Percentiles rank a stretch among this genome's conserved stretches.
Evolutionary conservation across 2,888 invertebrate species (phyloP).

Genomic region (Dinocampus coccinellae): DNA sequence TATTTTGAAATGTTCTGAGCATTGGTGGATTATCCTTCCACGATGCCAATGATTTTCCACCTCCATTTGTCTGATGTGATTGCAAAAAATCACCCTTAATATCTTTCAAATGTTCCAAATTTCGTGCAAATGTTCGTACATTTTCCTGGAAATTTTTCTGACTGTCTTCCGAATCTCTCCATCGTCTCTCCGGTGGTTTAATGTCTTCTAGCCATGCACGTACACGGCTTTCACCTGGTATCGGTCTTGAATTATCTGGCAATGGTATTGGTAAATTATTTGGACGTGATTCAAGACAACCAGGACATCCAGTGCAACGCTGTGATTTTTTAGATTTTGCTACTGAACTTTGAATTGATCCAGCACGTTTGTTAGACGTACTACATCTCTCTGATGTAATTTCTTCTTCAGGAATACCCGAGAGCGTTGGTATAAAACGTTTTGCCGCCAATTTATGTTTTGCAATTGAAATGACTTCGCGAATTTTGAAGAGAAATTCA

Average conservation of each 20-base stretch:
- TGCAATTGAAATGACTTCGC: slow-evolving; percentile 91
- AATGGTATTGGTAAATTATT: slow-evolving; percentile 46
- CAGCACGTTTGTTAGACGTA: slow-evolving; percentile 48
- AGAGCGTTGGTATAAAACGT: slow-evolving; percentile 82
- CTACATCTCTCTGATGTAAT: slow-evolving; percentile 61
- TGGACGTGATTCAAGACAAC: slow-evolving; percentile 70
- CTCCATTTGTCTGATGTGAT: slow-evolving; percentile 28
- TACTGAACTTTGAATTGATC: slow-evolving; percentile 50
- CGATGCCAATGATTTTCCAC: slow-evolving; percentile 40
- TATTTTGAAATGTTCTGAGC: slow-evolving; percentile 55
- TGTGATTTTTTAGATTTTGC: slow-evolving; percentile 68
- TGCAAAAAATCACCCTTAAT: slow-evolving; percentile 50
- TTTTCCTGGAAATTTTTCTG: slow-evolving; percentile 51
- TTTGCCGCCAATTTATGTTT: slow-evolving; percentile 89
- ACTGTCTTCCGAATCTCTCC: slow-evolving; percentile 52
- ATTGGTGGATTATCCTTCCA: slow-evolving; percentile 59
- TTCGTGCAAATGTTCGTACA: slow-evolving; percentile 47
- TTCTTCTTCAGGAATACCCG: slow-evolving; percentile 86
- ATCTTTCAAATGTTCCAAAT: slow-evolving; percentile 55
- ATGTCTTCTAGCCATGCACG: slow-evolving; percentile 66
- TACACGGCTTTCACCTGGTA: slow-evolving; percentile 63
- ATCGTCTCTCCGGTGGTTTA: slow-evolving; percentile 58
- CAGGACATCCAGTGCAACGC: slow-evolving; percentile 78
- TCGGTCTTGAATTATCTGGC: slow-evolving; percentile 48
- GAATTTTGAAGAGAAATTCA: slow-evolving; percentile 89